A percentile compares a stretch with the other conserved stretches of the same genome.
Evolutionary conservation across 2,113 vertebrate genomes (phyloP).

Genomic region (Isurus oxyrinchus): DNA sequence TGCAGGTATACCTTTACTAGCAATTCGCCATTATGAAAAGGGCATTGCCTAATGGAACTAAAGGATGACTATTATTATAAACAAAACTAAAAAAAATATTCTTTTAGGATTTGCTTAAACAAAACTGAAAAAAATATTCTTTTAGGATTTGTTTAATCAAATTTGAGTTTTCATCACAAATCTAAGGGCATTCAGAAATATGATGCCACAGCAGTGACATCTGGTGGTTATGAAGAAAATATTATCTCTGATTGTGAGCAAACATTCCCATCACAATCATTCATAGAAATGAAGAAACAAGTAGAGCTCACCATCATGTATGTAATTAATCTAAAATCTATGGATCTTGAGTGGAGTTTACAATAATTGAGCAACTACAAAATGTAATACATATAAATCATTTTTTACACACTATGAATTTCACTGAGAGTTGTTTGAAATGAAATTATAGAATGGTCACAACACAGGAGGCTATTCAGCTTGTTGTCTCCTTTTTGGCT

Average conservation of each 20-base stretch:
- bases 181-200: background rate
- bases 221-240: background rate
- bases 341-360: background rate
- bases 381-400: background rate
- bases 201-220: conserved; percentile 7
- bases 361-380: background rate
- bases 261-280: background rate
- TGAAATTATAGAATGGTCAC: too few relatives aligned
- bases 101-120: too few relatives aligned
- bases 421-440: background rate
- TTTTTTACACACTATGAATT: background rate
- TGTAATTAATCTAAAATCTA: background rate
- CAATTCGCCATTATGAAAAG: background rate
- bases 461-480: too few relatives aligned
- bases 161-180: background rate
- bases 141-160: background rate
- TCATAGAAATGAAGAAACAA: background rate
- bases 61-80: background rate
- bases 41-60: background rate
- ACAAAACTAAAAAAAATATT: background rate
- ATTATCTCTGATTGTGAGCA: background rate
- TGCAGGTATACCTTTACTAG: background rate
- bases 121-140: background rate
- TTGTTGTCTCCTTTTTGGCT: too few relatives aligned
- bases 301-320: background rate